phyloP scores from a whole-genome alignment of 37 sponge, comb jelly and placozoan genomes.

The Spongia lamella region DNA sequence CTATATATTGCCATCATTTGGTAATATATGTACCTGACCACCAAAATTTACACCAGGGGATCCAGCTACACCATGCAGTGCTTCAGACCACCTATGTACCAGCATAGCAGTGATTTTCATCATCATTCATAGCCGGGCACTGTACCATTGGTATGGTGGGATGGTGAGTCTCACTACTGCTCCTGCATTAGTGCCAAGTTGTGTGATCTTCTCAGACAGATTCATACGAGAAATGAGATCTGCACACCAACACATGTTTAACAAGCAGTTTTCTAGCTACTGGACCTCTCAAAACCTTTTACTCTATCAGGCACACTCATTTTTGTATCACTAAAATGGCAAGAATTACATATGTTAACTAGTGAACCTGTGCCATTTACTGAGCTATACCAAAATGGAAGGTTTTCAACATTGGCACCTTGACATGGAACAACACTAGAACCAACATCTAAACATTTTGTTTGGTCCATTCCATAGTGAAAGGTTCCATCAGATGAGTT shows the following conservation, averaged over 20 bases:
- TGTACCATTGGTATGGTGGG: slow-evolving; percentile 75
- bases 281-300: background rate
- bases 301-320: slow-evolving; percentile 23
- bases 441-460: too few relatives aligned
- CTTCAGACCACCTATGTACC: slow-evolving; percentile 78
- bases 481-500: too few relatives aligned
- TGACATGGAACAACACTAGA: too few relatives aligned
- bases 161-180: slow-evolving; percentile 45
- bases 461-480: too few relatives aligned
- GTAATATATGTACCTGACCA: slow-evolving; percentile 36
- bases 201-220: slow-evolving; percentile 55
- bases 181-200: slow-evolving; percentile 57
- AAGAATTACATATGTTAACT: background rate
- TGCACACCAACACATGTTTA: background rate
- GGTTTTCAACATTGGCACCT: too few relatives aligned
- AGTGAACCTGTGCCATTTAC: too few relatives aligned
- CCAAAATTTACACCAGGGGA: slow-evolving; percentile 79
- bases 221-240: slow-evolving; percentile 55
- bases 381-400: too few relatives aligned
- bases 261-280: background rate
- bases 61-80: slow-evolving; percentile 74
- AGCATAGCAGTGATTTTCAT: too few relatives aligned
- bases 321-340: slow-evolving; percentile 23
- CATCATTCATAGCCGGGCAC: background rate
- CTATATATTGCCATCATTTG: too few relatives aligned